phyloP scores from a whole-genome alignment of 2,797 vertebrate genomes.

The Ctenosaura bakeri region DNA sequence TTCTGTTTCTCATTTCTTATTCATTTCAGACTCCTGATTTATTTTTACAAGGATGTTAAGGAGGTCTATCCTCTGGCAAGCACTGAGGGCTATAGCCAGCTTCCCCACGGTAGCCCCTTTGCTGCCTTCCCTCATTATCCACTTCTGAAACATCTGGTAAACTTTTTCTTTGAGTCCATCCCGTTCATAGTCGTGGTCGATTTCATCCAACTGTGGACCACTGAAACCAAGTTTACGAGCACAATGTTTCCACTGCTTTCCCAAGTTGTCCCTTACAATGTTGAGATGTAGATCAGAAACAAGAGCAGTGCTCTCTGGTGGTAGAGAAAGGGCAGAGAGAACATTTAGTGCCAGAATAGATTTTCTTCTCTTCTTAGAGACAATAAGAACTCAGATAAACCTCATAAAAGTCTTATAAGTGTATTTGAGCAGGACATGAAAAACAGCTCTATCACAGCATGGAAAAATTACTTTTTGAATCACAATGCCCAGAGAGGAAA shows the following conservation, averaged over 20 bases:
- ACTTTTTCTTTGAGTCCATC: conserved; percentile 95
- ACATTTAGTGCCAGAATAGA: not conserved
- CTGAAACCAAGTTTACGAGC: conserved; percentile 88
- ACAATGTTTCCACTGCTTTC: conserved; percentile 88
- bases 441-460: too few relatives aligned
- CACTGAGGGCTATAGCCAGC: conserved; percentile 86
- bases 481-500: not conserved
- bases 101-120: conserved; percentile 90
- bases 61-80: conserved; percentile 82
- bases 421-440: too few relatives aligned
- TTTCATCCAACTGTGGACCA: conserved; percentile 89
- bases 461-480: not conserved
- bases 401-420: not conserved
- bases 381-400: not conserved
- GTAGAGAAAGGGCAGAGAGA: conserved; percentile 26
- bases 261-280: conserved; percentile 87
- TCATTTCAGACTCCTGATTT: conserved; percentile 63
- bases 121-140: conserved; percentile 91
- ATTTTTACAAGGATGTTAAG: conserved; percentile 79
- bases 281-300: conserved; percentile 86
- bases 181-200: conserved; percentile 89
- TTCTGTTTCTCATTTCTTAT: conserved; percentile 10
- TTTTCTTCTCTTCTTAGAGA: not conserved
- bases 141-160: conserved; percentile 92
- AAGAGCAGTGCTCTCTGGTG: conserved; percentile 70